Evolutionary conservation across 1,140 invertebrate genomes (phyloP), one percentile per base, ranked within the genome.

Genomic region (Meteorus sp.): DNA sequence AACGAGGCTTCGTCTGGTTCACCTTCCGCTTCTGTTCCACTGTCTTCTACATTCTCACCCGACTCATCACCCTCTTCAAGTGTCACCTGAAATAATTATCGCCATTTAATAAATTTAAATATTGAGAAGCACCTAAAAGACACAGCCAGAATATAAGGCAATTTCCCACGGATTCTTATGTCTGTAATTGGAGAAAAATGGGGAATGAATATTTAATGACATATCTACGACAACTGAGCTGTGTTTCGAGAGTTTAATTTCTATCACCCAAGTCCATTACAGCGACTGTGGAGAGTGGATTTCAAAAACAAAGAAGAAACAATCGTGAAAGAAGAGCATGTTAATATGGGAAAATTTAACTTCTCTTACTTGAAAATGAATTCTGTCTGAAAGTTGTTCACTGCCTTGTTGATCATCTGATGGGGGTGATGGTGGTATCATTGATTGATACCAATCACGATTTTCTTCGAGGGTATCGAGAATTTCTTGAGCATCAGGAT

Each of bases 381-480:
- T 86, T 73, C 86, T 84, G 62, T 87, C 85, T 3, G 79, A 76
- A 60, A 79, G 75, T 57, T 81, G 80, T 59, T 86, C 84, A 58
- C 67, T 63, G 77, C 54, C 13, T 43, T 71, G 71, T 43, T 72
- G 66, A 67, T 78, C 68, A 59, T 72, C 66, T 66, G 80, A 65
- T 25, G 89, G 88, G 54, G 89, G 89, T 64, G 89, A 90, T 6
- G 89, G 88, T 11, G 89, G 89, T 70, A 90, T 90, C 85, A 89
- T 89, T 60, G 89, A 91, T 76, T 94, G 91, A 77, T 98, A 99
- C 89, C 95, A 99, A 79, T 99, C 95, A 47, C 97, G 86, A 79
- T 99, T 99, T 77, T 98, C 94, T 82, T 99, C 97, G 56, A 99
- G 82, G 3, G 92, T 97, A 78, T 99, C 96, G 43, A 99, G 82